Percentiles rank a stretch among this genome's conserved stretches.
phyloP scores from a whole-genome alignment of 1,140 invertebrate species.

The Drosophila nebulosa region DNA sequence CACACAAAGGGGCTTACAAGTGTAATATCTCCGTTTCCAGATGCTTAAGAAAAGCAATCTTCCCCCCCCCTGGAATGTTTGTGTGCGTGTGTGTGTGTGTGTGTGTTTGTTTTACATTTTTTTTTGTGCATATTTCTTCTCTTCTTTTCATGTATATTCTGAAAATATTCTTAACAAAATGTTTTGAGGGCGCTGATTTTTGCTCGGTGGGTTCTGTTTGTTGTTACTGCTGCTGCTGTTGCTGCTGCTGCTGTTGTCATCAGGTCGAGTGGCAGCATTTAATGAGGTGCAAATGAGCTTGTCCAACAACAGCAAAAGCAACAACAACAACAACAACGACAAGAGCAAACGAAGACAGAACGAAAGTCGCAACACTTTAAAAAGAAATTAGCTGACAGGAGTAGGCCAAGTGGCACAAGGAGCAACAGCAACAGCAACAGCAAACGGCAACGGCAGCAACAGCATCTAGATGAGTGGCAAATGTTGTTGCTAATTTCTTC shows the following conservation, averaged over 20 bases:
- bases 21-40: background rate
- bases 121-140: background rate
- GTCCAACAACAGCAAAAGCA: conserved; percentile 41
- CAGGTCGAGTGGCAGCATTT: conserved; percentile 78
- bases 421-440: conserved; percentile 4
- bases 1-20: background rate
- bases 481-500: conserved; percentile 74
- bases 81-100: background rate
- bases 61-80: too few species aligned
- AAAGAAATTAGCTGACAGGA: conserved; percentile 75
- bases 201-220: background rate
- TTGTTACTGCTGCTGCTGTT: background rate
- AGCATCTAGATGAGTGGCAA: conserved; percentile 54
- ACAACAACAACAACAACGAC: conserved; percentile 27
- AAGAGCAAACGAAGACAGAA: conserved; percentile 13
- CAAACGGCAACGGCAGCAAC: background rate
- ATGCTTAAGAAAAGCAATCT: background rate
- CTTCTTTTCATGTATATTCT: background rate
- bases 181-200: conserved; percentile 1
- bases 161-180: background rate
- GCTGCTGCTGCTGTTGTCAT: conserved; percentile 36
- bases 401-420: conserved; percentile 70
- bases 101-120: background rate
- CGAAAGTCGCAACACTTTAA: conserved; percentile 69
- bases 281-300: conserved; percentile 80